A percentile compares a stretch with the other conserved stretches of the same genome.
These are phyloP conservation scores for Hippocampus kuda DNA, from an alignment of 2,797 vertebrate genomes.

Conservation along the genomic window DNA sequence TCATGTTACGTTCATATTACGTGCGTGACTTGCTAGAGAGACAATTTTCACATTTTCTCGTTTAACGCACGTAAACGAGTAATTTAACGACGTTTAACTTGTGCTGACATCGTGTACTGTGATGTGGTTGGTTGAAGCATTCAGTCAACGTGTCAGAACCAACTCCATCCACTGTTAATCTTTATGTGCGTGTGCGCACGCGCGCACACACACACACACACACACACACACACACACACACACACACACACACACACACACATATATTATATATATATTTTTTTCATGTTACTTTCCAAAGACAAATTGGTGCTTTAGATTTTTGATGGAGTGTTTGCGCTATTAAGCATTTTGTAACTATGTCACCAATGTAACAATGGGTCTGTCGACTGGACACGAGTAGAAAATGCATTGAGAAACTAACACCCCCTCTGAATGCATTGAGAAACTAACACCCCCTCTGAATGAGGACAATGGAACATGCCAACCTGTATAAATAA, in stretches of 20 bases:
- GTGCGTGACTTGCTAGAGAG: neutral
- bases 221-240: too few relatives aligned
- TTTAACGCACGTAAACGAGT: neutral
- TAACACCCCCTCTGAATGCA: slow-evolving; percentile 5
- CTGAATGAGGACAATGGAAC: slow-evolving; percentile 29
- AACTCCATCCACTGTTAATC: neutral
- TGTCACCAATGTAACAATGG: neutral
- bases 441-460: neutral
- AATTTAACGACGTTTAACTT: neutral
- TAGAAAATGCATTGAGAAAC: neutral
- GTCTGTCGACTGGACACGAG: neutral
- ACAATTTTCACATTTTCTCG: too few relatives aligned
- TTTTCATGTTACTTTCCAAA: neutral
- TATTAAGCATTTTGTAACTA: neutral
- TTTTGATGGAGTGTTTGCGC: neutral
- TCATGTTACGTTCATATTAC: neutral
- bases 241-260: too few relatives aligned
- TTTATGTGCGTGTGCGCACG: too few relatives aligned
- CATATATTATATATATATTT: too few relatives aligned
- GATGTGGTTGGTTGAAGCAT: neutral
- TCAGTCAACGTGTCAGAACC: slow-evolving; percentile 20
- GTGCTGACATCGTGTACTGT: neutral
- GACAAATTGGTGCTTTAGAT: neutral
- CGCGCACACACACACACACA: too few relatives aligned
- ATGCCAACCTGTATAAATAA: slow-evolving; percentile 19